Evolutionary conservation across 2,797 vertebrate species (phyloP).

Genomic region (Babyrousa celebensis): DNA sequence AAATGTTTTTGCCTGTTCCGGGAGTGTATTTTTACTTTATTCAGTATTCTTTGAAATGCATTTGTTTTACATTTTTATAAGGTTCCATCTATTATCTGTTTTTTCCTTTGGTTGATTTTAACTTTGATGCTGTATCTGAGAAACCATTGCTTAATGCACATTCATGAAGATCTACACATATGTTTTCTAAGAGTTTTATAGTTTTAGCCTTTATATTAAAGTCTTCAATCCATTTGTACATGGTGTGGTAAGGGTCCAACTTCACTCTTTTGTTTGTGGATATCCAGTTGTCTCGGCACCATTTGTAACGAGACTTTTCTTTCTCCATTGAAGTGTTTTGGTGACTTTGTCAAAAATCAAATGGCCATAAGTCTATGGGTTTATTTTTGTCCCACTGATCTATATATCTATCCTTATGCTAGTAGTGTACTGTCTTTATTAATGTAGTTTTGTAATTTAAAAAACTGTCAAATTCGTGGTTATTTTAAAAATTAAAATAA

Average conservation of each 20-base stretch:
- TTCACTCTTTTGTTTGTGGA: background rate
- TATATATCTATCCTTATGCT: background rate
- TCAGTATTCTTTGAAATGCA: background rate
- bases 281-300: background rate
- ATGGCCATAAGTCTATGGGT: background rate
- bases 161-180: background rate
- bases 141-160: background rate
- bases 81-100: background rate
- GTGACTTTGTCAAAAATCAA: background rate
- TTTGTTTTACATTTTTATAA: background rate
- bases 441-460: background rate
- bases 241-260: background rate
- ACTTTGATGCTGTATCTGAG: background rate
- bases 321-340: background rate
- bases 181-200: slow-evolving; percentile 16
- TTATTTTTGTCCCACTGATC: background rate
- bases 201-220: background rate
- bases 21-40: slow-evolving; percentile 26
- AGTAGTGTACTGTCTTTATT: background rate
- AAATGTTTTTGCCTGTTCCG: background rate
- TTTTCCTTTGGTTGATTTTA: slow-evolving; percentile 6
- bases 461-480: background rate
- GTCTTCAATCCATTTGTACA: background rate
- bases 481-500: slow-evolving; percentile 37
- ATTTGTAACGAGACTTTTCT: background rate